These are phyloP conservation scores for Microplitis deprimator DNA, from an alignment of 2,888 invertebrate species.

Conservation along the genomic window DNA sequence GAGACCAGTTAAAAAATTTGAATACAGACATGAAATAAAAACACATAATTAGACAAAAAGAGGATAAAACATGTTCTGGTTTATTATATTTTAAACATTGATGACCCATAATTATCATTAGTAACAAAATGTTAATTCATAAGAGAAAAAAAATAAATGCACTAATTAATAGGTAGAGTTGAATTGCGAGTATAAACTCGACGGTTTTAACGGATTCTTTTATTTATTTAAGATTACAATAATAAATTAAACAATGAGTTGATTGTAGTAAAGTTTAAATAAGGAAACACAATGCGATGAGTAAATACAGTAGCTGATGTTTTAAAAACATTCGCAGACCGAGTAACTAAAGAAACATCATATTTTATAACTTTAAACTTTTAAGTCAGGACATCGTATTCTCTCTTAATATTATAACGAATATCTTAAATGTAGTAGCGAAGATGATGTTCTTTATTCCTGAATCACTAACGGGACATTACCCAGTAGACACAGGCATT, in stretches of 20 bases:
- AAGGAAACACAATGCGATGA: background rate
- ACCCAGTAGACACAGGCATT: background rate
- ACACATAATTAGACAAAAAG: no score
- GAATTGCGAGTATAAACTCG: no score
- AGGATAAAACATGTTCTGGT: no score
- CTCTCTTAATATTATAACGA: background rate
- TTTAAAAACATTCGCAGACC: background rate
- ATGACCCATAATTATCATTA: no score
- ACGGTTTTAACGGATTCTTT: no score
- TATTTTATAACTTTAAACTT: background rate
- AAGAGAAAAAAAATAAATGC: no score
- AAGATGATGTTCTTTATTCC: conserved; percentile 3
- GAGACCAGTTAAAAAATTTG: no score
- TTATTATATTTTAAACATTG: no score
- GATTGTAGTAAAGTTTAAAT: background rate
- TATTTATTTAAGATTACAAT: background rate
- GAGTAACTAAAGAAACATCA: background rate
- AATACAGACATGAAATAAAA: no score
- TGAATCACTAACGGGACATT: conserved; percentile 11
- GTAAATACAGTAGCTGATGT: background rate
- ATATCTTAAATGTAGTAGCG: background rate
- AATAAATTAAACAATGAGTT: background rate
- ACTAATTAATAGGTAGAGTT: no score
- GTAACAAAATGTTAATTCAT: no score
- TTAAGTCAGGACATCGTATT: background rate